Conservation (phyloP, 1,140 invertebrate species). For the Galleria mellonella region DNA sequence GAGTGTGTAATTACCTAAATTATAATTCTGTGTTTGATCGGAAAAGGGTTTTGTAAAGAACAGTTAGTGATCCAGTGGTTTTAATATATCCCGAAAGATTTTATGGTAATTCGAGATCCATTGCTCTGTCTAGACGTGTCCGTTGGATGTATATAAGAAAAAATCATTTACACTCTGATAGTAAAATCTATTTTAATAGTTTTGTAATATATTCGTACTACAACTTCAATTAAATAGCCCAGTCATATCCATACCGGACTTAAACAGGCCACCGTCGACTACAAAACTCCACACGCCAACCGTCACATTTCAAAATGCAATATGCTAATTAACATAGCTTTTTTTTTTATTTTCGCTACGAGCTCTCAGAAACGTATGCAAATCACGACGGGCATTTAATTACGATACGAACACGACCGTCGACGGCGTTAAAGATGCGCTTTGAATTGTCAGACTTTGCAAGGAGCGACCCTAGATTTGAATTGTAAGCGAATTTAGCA, state of each 20-base stretch:
- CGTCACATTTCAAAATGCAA: constrained; percentile 71
- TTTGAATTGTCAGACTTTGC: constrained; percentile 57
- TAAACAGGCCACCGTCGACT: constrained; percentile 59
- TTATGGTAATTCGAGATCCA: no score
- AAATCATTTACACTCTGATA: no score
- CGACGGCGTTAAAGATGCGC: constrained; percentile 63
- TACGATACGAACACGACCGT: constrained; percentile 60
- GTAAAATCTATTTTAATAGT: no score
- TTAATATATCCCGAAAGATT: no score
- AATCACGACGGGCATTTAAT: constrained; percentile 64
- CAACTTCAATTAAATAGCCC: not conserved
- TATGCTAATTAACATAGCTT: constrained; percentile 70
- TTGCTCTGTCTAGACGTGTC: no score
- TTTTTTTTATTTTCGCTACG: constrained; percentile 61
- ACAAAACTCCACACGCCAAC: constrained; percentile 55
- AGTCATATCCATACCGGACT: constrained; percentile 4
- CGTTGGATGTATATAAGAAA: no score
- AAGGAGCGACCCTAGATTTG: constrained; percentile 36
- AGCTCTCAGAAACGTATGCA: constrained; percentile 68
- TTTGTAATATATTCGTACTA: no score
- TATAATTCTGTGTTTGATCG: no score
- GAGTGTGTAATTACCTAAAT: no score
- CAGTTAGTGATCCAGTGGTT: no score
- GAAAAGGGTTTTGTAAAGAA: no score
- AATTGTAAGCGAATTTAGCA: constrained; percentile 59